phyloP scores from a whole-genome alignment of 2,113 vertebrate species.

The Podarcis raffonei region DNA sequence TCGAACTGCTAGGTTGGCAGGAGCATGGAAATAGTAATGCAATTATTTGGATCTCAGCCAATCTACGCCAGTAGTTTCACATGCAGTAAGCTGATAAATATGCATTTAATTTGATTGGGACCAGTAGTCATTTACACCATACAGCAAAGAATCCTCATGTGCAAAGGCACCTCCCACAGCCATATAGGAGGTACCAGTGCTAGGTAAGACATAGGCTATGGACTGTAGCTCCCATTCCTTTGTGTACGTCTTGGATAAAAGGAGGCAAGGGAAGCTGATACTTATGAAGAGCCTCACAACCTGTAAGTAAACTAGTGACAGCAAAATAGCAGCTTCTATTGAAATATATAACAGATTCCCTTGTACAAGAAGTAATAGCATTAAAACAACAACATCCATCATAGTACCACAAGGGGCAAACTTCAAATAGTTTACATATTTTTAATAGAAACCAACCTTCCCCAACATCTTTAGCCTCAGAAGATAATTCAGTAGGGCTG shows the following conservation, averaged over 20 bases:
- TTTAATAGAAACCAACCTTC: slow-evolving; percentile 69
- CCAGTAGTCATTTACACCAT: not conserved
- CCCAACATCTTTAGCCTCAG: slow-evolving; percentile 69
- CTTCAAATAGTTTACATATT: not conserved
- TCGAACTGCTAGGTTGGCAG: too few species aligned
- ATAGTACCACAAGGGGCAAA: not conserved
- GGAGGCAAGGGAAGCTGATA: not conserved
- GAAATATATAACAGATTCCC: not conserved
- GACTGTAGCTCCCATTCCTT: not conserved
- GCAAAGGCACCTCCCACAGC: too few species aligned
- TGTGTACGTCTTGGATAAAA: not conserved
- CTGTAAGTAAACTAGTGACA: not conserved
- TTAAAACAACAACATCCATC: not conserved
- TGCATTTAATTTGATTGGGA: not conserved
- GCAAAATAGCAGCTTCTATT: not conserved
- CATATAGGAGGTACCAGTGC: too few species aligned
- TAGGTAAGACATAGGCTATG: too few species aligned
- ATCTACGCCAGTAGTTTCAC: too few species aligned
- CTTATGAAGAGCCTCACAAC: not conserved
- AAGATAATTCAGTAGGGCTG: slow-evolving; percentile 85
- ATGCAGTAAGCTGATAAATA: not conserved
- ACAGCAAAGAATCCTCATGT: not conserved
- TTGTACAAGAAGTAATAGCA: not conserved
- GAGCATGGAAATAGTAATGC: not conserved
- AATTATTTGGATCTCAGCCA: not conserved